A percentile compares a stretch with the other conserved stretches of the same genome.
Evolutionary conservation across 2,113 vertebrate species (phyloP).

Genomic region (Xyliphius kryptos): DNA sequence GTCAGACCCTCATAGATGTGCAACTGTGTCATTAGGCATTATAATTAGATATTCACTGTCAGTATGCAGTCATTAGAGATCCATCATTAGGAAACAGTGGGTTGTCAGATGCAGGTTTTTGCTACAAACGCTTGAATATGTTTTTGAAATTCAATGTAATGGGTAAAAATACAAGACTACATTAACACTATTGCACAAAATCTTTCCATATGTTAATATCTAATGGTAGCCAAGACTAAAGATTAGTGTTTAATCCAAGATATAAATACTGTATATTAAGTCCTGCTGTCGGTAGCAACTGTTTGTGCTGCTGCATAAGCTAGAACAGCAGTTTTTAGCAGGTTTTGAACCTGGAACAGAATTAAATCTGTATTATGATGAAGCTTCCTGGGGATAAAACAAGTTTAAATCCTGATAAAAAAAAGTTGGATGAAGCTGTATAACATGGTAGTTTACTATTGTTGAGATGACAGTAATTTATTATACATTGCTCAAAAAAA

Average conservation of each 20-base stretch:
- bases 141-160: not conserved
- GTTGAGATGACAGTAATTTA: not conserved
- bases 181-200: not conserved
- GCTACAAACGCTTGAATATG: not conserved
- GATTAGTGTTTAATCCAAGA: not conserved
- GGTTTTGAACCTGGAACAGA: not conserved
- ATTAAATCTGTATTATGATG: constrained; percentile 19
- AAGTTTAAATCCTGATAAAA: constrained; percentile 19
- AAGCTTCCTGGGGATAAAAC: constrained; percentile 14
- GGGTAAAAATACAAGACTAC: not conserved
- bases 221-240: too few species aligned
- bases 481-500: too few species aligned
- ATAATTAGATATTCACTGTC: constrained; percentile 6
- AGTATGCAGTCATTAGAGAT: constrained; percentile 20
- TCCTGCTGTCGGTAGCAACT: not conserved
- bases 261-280: not conserved
- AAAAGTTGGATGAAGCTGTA: constrained; percentile 9
- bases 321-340: constrained; percentile 16
- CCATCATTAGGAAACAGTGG: constrained; percentile 23
- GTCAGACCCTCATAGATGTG: constrained; percentile 36
- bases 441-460: not conserved
- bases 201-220: too few species aligned
- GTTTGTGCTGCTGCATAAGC: not conserved
- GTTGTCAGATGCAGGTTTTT: not conserved
- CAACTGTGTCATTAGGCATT: constrained; percentile 38